Evolutionary conservation across 2,888 invertebrate genomes (phyloP).

Genomic region (Drosophila atripex): DNA sequence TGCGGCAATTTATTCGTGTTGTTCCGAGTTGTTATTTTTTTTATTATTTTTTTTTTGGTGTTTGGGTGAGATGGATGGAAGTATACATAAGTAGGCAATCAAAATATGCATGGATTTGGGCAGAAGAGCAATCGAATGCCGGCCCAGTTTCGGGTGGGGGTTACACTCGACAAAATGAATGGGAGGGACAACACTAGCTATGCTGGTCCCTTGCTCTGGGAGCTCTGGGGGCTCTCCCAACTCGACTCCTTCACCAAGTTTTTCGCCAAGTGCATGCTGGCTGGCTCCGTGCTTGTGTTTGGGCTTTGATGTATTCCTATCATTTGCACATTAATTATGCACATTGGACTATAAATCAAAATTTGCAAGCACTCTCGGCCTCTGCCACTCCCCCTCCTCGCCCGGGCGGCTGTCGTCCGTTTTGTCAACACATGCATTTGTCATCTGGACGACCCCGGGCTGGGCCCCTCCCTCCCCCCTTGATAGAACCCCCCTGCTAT

Average conservation of each 20-base stretch:
- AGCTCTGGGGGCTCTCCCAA: too few species aligned
- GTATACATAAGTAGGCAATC: slow-evolving; percentile 45
- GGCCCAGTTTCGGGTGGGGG: slow-evolving; percentile 22
- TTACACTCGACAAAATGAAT: slow-evolving; percentile 16
- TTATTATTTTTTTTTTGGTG: too few species aligned
- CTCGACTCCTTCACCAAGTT: not conserved
- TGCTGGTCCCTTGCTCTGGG: not conserved
- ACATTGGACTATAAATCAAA: slow-evolving; percentile 73
- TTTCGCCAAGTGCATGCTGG: slow-evolving; percentile 9
- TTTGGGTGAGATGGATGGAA: not conserved
- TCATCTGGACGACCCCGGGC: slow-evolving; percentile 58
- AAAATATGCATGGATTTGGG: slow-evolving; percentile 46
- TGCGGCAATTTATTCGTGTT: slow-evolving; percentile 77
- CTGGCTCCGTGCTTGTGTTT: not conserved
- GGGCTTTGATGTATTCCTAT: slow-evolving; percentile 53
- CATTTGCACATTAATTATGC: slow-evolving; percentile 77
- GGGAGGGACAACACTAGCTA: not conserved
- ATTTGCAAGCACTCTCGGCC: slow-evolving; percentile 36
- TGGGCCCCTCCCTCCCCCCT: too few species aligned
- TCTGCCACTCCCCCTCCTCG: not conserved
- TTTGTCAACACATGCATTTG: slow-evolving; percentile 76
- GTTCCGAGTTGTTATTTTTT: not conserved
- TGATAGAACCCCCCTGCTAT: not conserved
- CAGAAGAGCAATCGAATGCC: slow-evolving; percentile 41
- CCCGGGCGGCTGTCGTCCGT: slow-evolving; percentile 28